phyloP scores from a whole-genome alignment of 2,797 vertebrate genomes.

The Hydrocynus forskahlii region DNA sequence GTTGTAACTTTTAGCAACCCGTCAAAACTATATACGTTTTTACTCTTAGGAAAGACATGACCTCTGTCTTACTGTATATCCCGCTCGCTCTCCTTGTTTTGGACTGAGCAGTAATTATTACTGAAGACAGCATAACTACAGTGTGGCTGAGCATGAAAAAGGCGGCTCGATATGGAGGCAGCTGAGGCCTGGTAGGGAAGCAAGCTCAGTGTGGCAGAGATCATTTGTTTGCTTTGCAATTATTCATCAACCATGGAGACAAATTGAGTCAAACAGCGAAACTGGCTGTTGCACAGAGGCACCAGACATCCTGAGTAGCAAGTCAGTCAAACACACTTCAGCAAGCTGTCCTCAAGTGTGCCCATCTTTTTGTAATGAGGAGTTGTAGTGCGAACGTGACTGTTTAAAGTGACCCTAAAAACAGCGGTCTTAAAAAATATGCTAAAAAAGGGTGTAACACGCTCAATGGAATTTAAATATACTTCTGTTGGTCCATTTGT shows the following conservation, averaged over 20 bases:
- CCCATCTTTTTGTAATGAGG: neutral
- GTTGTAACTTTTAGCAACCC: neutral
- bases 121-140: slow-evolving; percentile 54
- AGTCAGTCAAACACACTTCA: slow-evolving; percentile 64
- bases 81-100: neutral
- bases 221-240: slow-evolving; percentile 97
- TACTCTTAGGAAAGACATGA: neutral
- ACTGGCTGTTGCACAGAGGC: slow-evolving; percentile 71
- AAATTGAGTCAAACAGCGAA: slow-evolving; percentile 81
- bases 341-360: neutral
- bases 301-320: slow-evolving; percentile 65
- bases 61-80: slow-evolving; percentile 8
- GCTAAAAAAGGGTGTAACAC: too few relatives aligned
- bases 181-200: slow-evolving; percentile 64
- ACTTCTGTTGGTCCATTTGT: too few relatives aligned
- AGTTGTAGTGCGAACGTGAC: too few relatives aligned
- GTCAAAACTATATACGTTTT: neutral
- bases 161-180: slow-evolving; percentile 56
- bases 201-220: slow-evolving; percentile 84
- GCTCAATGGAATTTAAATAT: too few relatives aligned
- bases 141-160: slow-evolving; percentile 46
- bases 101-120: slow-evolving; percentile 50
- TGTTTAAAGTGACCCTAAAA: too few relatives aligned
- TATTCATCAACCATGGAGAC: slow-evolving; percentile 94
- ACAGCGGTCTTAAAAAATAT: too few relatives aligned